Evolutionary conservation across 2,113 vertebrate species (phyloP).

Genomic region (Archocentrus centrarchus): DNA sequence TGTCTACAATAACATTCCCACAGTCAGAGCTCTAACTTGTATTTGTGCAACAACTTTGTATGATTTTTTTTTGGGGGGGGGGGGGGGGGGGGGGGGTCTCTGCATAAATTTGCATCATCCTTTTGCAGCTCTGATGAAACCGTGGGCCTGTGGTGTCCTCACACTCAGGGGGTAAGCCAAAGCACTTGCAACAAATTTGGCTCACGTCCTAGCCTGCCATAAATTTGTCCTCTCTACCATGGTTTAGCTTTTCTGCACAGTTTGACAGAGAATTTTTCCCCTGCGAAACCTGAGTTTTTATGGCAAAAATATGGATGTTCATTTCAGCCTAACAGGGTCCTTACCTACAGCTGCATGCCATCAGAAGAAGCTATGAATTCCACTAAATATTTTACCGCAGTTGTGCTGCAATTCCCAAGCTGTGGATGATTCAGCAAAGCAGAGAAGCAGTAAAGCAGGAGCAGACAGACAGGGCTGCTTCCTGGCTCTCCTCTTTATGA

Average conservation of each 20-base stretch:
- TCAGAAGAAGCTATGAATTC: constrained; percentile 25
- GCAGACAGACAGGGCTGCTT: constrained; percentile 25
- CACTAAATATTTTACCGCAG: constrained; percentile 57
- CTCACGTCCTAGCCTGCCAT: constrained; percentile 12
- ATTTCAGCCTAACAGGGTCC: neutral
- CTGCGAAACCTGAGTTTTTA: constrained; percentile 5
- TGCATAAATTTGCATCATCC: constrained; percentile 58
- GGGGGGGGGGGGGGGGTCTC: neutral
- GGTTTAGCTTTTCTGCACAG: neutral
- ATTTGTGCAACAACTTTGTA: constrained; percentile 8
- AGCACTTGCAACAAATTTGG: constrained; percentile 39
- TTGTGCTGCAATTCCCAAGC: constrained; percentile 34
- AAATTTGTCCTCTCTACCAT: constrained; percentile 22
- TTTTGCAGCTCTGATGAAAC: constrained; percentile 56
- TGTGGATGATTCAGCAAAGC: constrained; percentile 67
- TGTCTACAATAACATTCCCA: neutral
- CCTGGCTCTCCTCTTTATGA: neutral
- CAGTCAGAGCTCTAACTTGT: neutral
- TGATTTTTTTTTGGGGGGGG: constrained; percentile 10
- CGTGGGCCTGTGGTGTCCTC: constrained; percentile 30
- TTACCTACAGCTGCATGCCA: constrained; percentile 31
- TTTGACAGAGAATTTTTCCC: constrained; percentile 8
- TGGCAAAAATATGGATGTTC: neutral
- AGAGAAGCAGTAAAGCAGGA: constrained; percentile 17
- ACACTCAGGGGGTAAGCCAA: constrained; percentile 8